phyloP scores from a whole-genome alignment of 2,888 invertebrate genomes.

The Pediacus dermestoides region DNA sequence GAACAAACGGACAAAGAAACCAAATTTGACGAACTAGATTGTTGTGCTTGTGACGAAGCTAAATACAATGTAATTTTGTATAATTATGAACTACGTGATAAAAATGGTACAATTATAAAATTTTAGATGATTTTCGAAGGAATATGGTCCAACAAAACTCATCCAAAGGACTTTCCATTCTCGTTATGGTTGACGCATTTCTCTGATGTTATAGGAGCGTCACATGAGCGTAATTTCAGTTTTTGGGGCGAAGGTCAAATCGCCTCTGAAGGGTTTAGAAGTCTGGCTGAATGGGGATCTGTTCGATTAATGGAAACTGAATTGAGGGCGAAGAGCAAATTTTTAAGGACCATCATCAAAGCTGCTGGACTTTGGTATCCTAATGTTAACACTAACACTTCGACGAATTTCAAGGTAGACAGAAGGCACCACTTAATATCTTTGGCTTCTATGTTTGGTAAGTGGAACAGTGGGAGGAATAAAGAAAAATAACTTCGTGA shows the following conservation, averaged over 20 bases:
- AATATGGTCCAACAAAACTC: slow-evolving; percentile 91
- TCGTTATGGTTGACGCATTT: slow-evolving; percentile 92
- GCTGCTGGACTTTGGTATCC: slow-evolving; percentile 89
- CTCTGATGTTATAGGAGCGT: slow-evolving; percentile 93
- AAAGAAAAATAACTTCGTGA: not conserved
- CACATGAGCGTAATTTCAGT: slow-evolving; percentile 81
- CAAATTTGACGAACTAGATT: slow-evolving; percentile 59
- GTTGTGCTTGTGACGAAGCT: slow-evolving; percentile 95
- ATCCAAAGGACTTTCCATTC: slow-evolving; percentile 93
- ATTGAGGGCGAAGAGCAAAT: slow-evolving; percentile 74
- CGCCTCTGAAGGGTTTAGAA: slow-evolving; percentile 84
- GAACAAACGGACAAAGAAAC: slow-evolving; percentile 66
- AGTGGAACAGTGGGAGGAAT: too few species aligned
- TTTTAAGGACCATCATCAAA: slow-evolving; percentile 80
- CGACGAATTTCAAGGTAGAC: slow-evolving; percentile 79
- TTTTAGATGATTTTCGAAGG: slow-evolving; percentile 80
- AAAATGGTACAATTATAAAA: slow-evolving; percentile 3
- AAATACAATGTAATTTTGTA: slow-evolving; percentile 81
- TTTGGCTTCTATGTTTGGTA: slow-evolving; percentile 81
- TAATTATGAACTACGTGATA: slow-evolving; percentile 3
- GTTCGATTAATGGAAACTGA: slow-evolving; percentile 86
- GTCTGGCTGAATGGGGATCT: slow-evolving; percentile 83
- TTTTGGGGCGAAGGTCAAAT: slow-evolving; percentile 90
- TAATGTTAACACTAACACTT: slow-evolving; percentile 78
- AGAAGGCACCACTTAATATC: slow-evolving; percentile 82